These are phyloP conservation scores for Ptyas mucosa DNA, from an alignment of 2,113 vertebrate species.

Conservation along the genomic window DNA sequence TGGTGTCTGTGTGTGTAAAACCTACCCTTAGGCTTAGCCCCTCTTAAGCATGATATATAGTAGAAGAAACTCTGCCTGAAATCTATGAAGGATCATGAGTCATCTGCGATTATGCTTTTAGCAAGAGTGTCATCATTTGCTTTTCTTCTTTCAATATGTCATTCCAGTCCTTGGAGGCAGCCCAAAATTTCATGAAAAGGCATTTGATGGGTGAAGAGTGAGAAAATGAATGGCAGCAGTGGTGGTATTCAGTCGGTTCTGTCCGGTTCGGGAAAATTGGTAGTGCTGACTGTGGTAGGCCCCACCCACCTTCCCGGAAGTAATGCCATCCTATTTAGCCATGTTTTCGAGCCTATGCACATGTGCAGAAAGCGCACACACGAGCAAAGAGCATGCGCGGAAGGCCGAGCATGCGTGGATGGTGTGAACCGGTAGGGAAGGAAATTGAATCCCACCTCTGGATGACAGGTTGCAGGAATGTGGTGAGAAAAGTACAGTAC, in stretches of 20 bases:
- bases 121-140: neutral
- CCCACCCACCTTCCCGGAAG: too few species aligned
- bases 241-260: too few species aligned
- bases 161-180: neutral
- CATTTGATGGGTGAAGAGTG: neutral
- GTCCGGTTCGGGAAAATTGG: too few species aligned
- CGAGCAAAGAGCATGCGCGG: too few species aligned
- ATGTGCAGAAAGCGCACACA: too few species aligned
- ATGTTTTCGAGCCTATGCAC: too few species aligned
- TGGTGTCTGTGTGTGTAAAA: neutral
- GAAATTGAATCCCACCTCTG: too few species aligned
- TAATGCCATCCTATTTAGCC: too few species aligned
- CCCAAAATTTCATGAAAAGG: neutral
- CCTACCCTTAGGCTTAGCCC: neutral
- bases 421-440: too few species aligned
- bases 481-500: neutral
- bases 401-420: too few species aligned
- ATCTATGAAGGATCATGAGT: neutral
- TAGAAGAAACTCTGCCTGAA: neutral
- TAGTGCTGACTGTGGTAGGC: too few species aligned
- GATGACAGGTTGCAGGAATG: neutral
- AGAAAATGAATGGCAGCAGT: neutral
- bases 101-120: neutral
- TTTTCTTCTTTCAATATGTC: neutral
- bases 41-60: neutral